Base-by-base conservation (phyloP, 1,140 invertebrate species). In the Phenacoccus solenopsis region DNA sequence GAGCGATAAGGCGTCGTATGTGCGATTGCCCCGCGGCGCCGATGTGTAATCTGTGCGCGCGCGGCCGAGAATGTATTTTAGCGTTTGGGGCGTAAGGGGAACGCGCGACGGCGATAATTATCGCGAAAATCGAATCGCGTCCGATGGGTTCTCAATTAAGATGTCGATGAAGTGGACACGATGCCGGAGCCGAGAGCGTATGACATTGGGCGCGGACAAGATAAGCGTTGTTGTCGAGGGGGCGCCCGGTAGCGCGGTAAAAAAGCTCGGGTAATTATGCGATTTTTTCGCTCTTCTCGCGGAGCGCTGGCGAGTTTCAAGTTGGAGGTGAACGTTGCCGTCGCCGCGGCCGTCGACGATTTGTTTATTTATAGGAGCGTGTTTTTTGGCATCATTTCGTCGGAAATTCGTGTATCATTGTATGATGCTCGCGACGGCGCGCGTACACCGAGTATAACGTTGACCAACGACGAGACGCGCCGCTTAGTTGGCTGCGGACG, bases 331-430 rank as follows among this genome's bases (percentile, higher is more conserved):
- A 59, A 59, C n/a, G 56, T n/a, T 22, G 59, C 59, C 13, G 30
- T 5, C 30, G 38, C 13, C 5, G 16, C 13, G 12, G 38, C 3
- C 5, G 38, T 16, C 59, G 22, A 64, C 12, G 25, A 64, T 64
- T 64, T 64, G 59, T 64, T 64, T 64, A 64, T 64, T 64, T 64
- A 64, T 64, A 64, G 59, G 59, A 64, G 22, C 25, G 59, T 64
- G 59, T 64, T 64, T 32, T 32, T 64, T 64, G 59, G 59, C 59
- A 64, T 64, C 10, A 25, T 64, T 64, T 64, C 59, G 21, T 64
- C 25, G 59, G 25, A 64, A 64, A 59, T 59, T 10, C 59, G 59
- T 25, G 59, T 64, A 27, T 25, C 21, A 64, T 25, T 27, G 21
- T 25, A 64, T 9, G 59, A 9, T 7, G 59, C 9, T 27, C 9